These are phyloP conservation scores for Magallana gigas DNA, from an alignment of 1,140 invertebrate genomes.

Conservation along the genomic window DNA sequence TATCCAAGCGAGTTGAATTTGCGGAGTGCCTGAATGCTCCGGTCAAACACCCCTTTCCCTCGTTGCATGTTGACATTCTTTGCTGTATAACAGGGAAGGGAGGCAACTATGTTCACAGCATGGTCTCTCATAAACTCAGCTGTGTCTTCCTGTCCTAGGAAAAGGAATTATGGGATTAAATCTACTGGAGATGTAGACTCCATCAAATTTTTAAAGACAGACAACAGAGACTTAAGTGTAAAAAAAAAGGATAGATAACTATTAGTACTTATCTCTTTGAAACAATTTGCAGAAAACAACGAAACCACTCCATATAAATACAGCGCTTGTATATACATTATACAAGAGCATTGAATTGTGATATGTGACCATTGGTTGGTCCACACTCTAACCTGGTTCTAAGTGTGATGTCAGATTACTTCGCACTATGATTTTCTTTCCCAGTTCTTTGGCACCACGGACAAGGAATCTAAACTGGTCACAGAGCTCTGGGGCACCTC, in stretches of 20 bases:
- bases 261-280: no score
- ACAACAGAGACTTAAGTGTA: no score
- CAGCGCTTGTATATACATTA: background rate
- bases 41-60: slow-evolving; percentile 68
- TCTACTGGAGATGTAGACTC: background rate
- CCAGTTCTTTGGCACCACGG: slow-evolving; percentile 51
- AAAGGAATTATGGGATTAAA: background rate
- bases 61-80: slow-evolving; percentile 70
- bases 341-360: background rate
- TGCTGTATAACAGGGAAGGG: slow-evolving; percentile 67
- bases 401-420: slow-evolving; percentile 64
- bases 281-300: background rate
- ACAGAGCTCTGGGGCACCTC: slow-evolving; percentile 68
- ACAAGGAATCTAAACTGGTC: slow-evolving; percentile 63
- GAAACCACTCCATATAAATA: background rate
- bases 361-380: background rate
- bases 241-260: no score
- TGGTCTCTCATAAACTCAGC: slow-evolving; percentile 65
- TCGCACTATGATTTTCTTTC: slow-evolving; percentile 61
- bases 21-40: slow-evolving; percentile 66
- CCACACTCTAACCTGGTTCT: slow-evolving; percentile 62
- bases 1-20: slow-evolving; percentile 65
- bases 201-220: background rate
- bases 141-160: slow-evolving; percentile 66
- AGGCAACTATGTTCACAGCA: slow-evolving; percentile 61